phyloP scores from a whole-genome alignment of 2,888 invertebrate species.

The Leptinotarsa rubiginosa region DNA sequence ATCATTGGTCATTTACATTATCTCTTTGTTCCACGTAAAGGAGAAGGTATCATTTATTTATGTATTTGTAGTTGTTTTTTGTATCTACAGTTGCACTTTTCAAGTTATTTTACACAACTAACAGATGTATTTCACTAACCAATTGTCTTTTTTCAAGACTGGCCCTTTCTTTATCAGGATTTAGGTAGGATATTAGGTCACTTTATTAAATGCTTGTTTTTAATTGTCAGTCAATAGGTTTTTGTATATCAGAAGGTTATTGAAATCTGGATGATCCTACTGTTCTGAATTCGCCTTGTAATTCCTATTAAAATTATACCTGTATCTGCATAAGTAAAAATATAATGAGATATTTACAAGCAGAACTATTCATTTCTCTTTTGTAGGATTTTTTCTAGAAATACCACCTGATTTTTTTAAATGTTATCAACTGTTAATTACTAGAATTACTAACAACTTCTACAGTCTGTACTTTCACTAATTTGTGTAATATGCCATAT shows the following conservation, averaged over 20 bases:
- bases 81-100: constrained; percentile 37
- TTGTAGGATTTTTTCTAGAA: too few relatives aligned
- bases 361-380: too few relatives aligned
- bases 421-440: too few relatives aligned
- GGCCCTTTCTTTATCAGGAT: constrained; percentile 90
- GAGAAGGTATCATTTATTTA: constrained; percentile 77
- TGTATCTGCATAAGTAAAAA: too few relatives aligned
- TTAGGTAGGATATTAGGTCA: constrained; percentile 74
- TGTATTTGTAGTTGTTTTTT: not conserved
- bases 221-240: not conserved
- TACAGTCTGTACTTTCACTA: too few relatives aligned
- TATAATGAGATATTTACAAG: too few relatives aligned
- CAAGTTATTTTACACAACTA: constrained; percentile 22
- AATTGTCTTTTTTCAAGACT: constrained; percentile 76
- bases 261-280: too few relatives aligned
- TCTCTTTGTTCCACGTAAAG: constrained; percentile 91
- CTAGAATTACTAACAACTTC: too few relatives aligned
- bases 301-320: too few relatives aligned
- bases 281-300: too few relatives aligned
- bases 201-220: constrained; percentile 8
- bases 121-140: constrained; percentile 28
- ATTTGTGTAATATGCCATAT: too few relatives aligned
- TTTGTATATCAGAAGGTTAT: not conserved
- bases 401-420: too few relatives aligned
- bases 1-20: constrained; percentile 95